phyloP scores from a whole-genome alignment of 2,797 vertebrate genomes.

The Euthynnus affinis region DNA sequence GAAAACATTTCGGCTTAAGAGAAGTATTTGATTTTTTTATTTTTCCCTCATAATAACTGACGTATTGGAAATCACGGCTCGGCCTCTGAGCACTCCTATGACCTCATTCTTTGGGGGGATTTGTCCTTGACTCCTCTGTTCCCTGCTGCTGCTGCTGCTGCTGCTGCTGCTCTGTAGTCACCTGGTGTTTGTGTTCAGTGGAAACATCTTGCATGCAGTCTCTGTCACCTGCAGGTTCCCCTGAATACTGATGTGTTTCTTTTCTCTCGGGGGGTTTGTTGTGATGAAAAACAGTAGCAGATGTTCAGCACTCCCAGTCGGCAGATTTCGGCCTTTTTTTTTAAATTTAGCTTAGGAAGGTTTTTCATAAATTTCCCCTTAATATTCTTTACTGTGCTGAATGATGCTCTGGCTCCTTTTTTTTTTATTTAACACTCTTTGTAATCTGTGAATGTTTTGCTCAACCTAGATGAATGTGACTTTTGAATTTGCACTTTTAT shows the following conservation, averaged over 20 bases:
- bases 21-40: neutral
- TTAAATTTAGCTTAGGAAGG: conserved; percentile 31
- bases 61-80: neutral
- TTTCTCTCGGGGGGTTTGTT: conserved; percentile 35
- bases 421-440: conserved; percentile 14
- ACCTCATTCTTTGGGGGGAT: neutral
- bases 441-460: conserved; percentile 38
- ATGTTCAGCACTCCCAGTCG: conserved; percentile 49
- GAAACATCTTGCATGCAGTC: conserved; percentile 58
- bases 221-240: conserved; percentile 31
- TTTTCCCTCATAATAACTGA: no score
- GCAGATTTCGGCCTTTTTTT: conserved; percentile 26
- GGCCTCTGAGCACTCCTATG: conserved; percentile 11
- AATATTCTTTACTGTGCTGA: conserved; percentile 1
- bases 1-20: neutral
- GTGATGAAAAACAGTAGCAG: conserved; percentile 66
- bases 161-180: conserved; percentile 41
- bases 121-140: conserved; percentile 18
- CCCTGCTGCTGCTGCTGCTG: no score
- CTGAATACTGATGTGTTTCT: conserved; percentile 57
- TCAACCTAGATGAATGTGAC: conserved; percentile 17
- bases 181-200: conserved; percentile 48
- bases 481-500: conserved; percentile 30
- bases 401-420: neutral
- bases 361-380: conserved; percentile 31